A percentile compares a stretch with the other conserved stretches of the same genome.
phyloP scores from a whole-genome alignment of 2,113 vertebrate species.

The Sitta europaea region DNA sequence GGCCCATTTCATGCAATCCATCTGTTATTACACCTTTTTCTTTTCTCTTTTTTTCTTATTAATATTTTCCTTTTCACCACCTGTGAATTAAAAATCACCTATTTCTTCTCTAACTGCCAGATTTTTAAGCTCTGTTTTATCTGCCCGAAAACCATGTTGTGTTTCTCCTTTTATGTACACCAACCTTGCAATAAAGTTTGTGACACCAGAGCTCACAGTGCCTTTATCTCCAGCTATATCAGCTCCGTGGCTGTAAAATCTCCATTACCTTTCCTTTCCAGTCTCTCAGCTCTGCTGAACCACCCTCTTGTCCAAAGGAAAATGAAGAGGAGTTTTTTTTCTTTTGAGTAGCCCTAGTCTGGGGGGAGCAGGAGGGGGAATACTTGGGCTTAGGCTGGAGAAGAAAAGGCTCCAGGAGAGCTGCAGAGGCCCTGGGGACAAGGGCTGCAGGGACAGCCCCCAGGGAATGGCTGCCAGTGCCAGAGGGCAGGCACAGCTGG shows the following conservation, averaged over 20 bases:
- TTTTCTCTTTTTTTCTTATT: not conserved
- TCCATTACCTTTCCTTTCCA: not conserved
- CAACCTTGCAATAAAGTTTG: slow-evolving; percentile 4
- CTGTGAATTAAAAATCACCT: not conserved
- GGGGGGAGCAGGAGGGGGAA: not conserved
- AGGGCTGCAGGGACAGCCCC: accelerated
- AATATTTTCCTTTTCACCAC: not conserved
- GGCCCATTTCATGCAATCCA: not conserved
- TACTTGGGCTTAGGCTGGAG: not conserved
- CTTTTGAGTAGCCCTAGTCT: not conserved
- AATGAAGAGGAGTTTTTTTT: not conserved
- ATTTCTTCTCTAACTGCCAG: not conserved
- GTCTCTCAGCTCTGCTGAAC: not conserved
- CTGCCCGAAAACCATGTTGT: not conserved
- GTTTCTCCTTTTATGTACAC: slow-evolving; percentile 10
- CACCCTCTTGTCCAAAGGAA: not conserved
- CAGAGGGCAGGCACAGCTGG: not conserved
- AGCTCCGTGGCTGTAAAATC: not conserved
- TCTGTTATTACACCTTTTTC: not conserved
- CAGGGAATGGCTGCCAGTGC: not conserved
- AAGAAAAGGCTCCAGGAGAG: not conserved
- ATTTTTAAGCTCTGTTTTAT: slow-evolving; percentile 5
- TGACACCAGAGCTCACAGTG: not conserved
- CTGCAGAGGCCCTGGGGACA: not conserved
- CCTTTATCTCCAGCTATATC: slow-evolving; percentile 11